phyloP scores from a whole-genome alignment of 37 sponge, comb jelly and placozoan species.

The Ianthella basta region DNA sequence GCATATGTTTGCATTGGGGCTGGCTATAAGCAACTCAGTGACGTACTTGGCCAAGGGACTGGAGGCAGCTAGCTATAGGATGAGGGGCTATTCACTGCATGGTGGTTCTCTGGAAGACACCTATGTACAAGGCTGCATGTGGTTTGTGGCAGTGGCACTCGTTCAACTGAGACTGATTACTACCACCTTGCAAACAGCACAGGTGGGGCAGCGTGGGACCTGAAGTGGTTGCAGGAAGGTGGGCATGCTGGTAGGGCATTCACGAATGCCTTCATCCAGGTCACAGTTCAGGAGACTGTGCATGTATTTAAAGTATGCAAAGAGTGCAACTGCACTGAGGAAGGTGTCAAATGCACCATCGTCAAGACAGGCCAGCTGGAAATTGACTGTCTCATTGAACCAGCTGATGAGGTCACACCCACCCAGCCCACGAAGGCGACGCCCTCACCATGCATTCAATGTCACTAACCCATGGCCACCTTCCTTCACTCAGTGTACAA shows the following conservation, averaged over 20 bases:
- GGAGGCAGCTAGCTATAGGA: no score
- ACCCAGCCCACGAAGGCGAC: not conserved
- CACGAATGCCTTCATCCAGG: conserved; percentile 72
- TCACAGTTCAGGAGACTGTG: conserved; percentile 62
- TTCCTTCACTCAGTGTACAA: not conserved
- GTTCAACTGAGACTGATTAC: conserved; percentile 73
- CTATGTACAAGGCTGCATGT: no score
- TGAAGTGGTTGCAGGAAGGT: conserved; percentile 57
- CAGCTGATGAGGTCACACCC: not conserved
- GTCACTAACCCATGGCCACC: not conserved
- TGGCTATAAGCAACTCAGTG: no score
- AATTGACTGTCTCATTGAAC: not conserved
- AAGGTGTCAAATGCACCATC: not conserved
- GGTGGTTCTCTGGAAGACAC: no score
- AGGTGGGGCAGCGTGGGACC: conserved; percentile 82
- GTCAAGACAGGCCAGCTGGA: not conserved
- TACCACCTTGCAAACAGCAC: conserved; percentile 61
- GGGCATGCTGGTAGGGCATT: conserved; percentile 63
- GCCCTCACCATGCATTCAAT: no score
- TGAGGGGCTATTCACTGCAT: no score
- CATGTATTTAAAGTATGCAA: conserved; percentile 50
- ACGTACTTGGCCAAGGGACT: no score
- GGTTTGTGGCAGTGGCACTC: conserved; percentile 53
- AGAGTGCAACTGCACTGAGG: conserved; percentile 52
- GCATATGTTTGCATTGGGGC: no score